Conservation (phyloP, 2,888 invertebrate genomes). For the Teinopalpus imperialis region DNA sequence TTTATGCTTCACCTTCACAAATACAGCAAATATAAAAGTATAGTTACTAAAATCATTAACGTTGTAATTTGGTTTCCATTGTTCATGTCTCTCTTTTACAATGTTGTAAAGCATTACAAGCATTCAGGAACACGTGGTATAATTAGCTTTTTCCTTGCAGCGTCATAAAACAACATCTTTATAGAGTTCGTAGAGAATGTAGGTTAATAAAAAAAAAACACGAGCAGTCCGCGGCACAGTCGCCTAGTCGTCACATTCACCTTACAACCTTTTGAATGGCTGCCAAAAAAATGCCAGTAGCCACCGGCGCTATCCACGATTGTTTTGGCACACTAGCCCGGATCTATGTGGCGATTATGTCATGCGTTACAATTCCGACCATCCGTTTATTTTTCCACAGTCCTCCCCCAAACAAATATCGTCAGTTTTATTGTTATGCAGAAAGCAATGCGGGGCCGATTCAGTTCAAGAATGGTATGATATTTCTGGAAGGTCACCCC, state of each 20-base stretch:
- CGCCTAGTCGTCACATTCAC: slow-evolving; percentile 63
- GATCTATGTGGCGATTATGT: slow-evolving; percentile 77
- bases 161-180: neutral
- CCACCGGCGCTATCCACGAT: slow-evolving; percentile 50
- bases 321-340: slow-evolving; percentile 73
- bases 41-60: too few relatives aligned
- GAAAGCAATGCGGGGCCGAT: slow-evolving; percentile 39
- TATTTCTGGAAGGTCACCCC: slow-evolving; percentile 63
- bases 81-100: too few relatives aligned
- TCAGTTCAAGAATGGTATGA: slow-evolving; percentile 35
- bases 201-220: slow-evolving; percentile 12
- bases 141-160: slow-evolving; percentile 5
- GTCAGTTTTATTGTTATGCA: slow-evolving; percentile 50
- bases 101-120: too few relatives aligned
- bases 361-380: slow-evolving; percentile 65
- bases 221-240: slow-evolving; percentile 34
- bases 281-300: slow-evolving; percentile 72
- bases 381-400: slow-evolving; percentile 60
- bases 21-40: too few relatives aligned
- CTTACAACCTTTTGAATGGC: slow-evolving; percentile 71
- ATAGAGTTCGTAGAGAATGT: neutral
- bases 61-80: too few relatives aligned
- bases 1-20: too few relatives aligned
- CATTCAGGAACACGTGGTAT: slow-evolving; percentile 10
- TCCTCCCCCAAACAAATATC: slow-evolving; percentile 41